Conservation (phyloP, 1,140 invertebrate genomes). For the Lepidurus couesii region DNA sequence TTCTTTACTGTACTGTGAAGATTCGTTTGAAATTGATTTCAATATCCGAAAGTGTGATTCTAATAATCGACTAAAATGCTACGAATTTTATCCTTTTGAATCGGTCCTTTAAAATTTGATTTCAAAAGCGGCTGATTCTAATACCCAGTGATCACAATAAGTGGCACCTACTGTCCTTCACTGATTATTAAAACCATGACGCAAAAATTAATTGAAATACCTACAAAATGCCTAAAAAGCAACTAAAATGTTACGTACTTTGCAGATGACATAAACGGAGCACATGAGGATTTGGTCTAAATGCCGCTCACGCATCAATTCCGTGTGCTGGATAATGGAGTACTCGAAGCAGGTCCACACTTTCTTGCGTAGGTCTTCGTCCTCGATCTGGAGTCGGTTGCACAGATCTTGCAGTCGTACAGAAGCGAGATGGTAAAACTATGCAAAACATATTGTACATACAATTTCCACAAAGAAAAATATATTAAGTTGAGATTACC, state of each 20-base stretch:
- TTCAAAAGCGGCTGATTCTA: too few relatives aligned
- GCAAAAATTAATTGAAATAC: not conserved
- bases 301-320: conserved; percentile 82
- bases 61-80: too few relatives aligned
- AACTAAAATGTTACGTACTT: conserved; percentile 51
- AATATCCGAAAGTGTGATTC: too few relatives aligned
- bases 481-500: conserved; percentile 44
- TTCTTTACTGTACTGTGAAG: too few relatives aligned
- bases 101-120: too few relatives aligned
- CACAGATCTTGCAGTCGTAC: conserved; percentile 86
- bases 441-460: conserved; percentile 39
- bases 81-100: too few relatives aligned
- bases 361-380: conserved; percentile 71
- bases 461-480: not conserved
- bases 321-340: conserved; percentile 71
- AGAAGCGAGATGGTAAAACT: conserved; percentile 88
- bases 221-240: too few relatives aligned
- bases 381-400: conserved; percentile 64
- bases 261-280: conserved; percentile 91
- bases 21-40: too few relatives aligned
- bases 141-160: too few relatives aligned
- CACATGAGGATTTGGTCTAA: conserved; percentile 99
- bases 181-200: not conserved
- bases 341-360: conserved; percentile 97
- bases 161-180: too few relatives aligned